Conservation (phyloP, 2,797 vertebrate genomes). For the Bucorvus abyssinicus region DNA sequence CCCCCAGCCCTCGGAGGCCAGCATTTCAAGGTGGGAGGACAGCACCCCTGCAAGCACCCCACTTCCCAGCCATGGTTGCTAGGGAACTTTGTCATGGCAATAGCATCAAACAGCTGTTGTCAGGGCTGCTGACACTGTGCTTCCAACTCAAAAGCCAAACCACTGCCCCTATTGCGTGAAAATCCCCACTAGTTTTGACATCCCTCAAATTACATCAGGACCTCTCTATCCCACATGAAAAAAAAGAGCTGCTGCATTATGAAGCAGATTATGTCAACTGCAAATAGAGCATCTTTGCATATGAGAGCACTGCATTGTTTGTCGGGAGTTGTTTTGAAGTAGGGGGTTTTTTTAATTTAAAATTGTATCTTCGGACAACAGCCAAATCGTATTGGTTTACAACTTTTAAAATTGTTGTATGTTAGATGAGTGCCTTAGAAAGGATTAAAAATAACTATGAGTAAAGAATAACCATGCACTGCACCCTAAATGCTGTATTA, state of each 20-base stretch:
- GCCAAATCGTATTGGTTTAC: not conserved
- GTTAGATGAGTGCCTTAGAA: not conserved
- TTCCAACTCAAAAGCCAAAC: not conserved
- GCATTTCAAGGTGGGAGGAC: not conserved
- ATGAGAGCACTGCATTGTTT: not conserved
- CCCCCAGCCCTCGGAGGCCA: not conserved
- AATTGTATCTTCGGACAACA: not conserved
- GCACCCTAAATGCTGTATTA: not conserved
- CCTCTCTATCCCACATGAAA: not conserved
- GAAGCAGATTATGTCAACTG: not conserved
- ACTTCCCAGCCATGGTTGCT: not conserved
- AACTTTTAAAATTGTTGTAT: not conserved
- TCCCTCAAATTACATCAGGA: not conserved
- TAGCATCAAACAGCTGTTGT: not conserved
- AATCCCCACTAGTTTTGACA: not conserved
- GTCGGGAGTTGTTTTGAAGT: not conserved
- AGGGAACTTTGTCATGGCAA: not conserved
- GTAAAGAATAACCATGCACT: not conserved
- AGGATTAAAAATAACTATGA: not conserved
- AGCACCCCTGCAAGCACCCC: not conserved
- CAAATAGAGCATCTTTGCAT: not conserved
- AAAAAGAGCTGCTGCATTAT: not conserved
- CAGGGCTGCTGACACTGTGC: accelerated
- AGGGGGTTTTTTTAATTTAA: not conserved
- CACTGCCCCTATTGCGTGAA: accelerated